These are phyloP conservation scores for Oxyruncus cristatus DNA, from an alignment of 2,113 vertebrate genomes.

Conservation along the genomic window DNA sequence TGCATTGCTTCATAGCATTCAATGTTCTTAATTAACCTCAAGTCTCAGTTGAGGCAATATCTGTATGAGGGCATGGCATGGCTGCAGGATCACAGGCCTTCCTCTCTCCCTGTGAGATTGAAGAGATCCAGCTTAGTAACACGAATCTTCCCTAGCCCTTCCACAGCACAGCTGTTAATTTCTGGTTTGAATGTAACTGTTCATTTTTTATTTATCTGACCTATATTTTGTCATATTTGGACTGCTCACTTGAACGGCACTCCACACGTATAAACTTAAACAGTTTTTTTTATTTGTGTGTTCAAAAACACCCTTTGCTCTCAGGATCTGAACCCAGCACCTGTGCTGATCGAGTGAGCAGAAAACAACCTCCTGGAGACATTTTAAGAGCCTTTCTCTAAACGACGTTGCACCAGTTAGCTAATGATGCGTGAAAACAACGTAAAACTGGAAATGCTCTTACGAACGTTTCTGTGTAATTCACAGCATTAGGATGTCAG, in stretches of 20 bases:
- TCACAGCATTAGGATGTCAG: background rate
- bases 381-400: slow-evolving; percentile 20
- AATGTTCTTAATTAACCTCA: background rate
- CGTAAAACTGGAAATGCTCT: slow-evolving; percentile 15
- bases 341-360: background rate
- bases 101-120: background rate
- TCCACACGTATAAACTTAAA: background rate
- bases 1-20: background rate
- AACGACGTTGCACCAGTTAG: slow-evolving; percentile 12
- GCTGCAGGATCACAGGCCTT: background rate
- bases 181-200: background rate
- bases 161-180: background rate
- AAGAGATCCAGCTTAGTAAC: background rate
- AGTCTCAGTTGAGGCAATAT: background rate
- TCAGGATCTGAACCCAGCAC: background rate
- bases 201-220: background rate
- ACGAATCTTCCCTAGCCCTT: background rate
- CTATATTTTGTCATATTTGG: background rate
- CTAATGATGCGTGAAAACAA: background rate
- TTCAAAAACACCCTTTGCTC: background rate
- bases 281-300: background rate
- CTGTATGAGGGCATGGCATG: background rate
- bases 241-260: background rate
- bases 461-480: background rate
- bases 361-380: slow-evolving; percentile 1